Evolutionary conservation across 2,888 invertebrate genomes (phyloP).

Genomic region (Limnephilus marmoratus): DNA sequence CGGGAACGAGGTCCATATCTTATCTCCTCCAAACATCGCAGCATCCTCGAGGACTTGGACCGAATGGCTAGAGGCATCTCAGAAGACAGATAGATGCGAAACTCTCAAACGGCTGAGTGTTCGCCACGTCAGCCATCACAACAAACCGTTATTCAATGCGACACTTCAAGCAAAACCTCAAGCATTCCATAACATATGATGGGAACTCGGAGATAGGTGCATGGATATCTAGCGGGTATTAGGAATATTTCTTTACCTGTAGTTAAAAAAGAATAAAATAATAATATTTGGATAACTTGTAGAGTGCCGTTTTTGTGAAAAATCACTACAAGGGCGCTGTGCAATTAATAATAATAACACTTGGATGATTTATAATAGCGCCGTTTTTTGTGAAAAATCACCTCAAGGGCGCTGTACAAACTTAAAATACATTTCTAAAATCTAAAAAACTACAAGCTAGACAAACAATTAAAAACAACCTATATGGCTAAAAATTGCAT

Average conservation of each 20-base stretch:
- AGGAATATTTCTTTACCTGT: background rate
- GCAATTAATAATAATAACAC: no score
- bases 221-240: background rate
- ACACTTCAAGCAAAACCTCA: conserved; percentile 29
- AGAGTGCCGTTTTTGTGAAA: no score
- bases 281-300: no score
- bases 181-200: background rate
- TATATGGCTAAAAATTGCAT: no score
- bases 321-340: no score
- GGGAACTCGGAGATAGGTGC: background rate
- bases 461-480: no score
- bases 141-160: conserved; percentile 28
- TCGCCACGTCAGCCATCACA: conserved; percentile 26
- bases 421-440: no score
- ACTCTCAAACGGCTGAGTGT: conserved; percentile 10
- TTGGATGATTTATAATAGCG: no score
- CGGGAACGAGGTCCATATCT: background rate
- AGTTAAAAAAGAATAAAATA: background rate
- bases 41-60: background rate
- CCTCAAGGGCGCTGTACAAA: no score
- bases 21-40: conserved; percentile 29
- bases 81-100: background rate
- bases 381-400: no score
- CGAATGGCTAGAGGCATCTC: background rate
- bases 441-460: no score